Evolutionary conservation across 1,140 invertebrate genomes (phyloP), one percentile per base, ranked within the genome.

Genomic region (Orchestia grillus): DNA sequence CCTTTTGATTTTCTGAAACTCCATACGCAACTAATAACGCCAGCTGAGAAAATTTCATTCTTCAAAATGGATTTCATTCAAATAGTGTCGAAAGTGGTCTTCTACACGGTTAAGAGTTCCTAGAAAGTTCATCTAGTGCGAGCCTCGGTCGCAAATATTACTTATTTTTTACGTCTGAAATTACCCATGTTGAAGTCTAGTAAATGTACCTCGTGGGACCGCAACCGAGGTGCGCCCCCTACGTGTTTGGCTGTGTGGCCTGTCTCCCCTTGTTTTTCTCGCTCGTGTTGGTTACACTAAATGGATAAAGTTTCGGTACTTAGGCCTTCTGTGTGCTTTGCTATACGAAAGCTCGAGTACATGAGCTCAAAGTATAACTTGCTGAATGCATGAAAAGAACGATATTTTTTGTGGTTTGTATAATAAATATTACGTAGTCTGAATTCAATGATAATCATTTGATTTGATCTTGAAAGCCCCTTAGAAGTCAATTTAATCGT

Each of bases 251-350:
- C 62, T 36, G 88, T 41, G n/a, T 90, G n/a, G 36, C 43, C 28
- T 41, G 88, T 90, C 88, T 90, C 41, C n/a, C 41, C 87, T 87
- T 87, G 36, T 90, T 90, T 90, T 90, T 41, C 15, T 19, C 88
- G 88, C n/a, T 28, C 88, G 88, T 90, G 88, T 90, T 42, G 42
- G 88, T 90, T 90, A 90, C 88, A 15, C 28, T 90, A 90, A 90
- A 90, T 90, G 88, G 88, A 90, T 90, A 90, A 90, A 90, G 41
- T 90, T 90, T 90, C 41, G 88, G 88, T 42, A 90, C 88, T 90
- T 90, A 90, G 41, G 88, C 88, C 88, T 77, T 90, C 88, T 42
- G 88, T 41, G 36, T 90, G 88, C 88, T 41, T 42, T 44, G 88
- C 88, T 90, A 23, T 90, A 90, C 47, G 36, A 90, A 90, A 90